phyloP scores from a whole-genome alignment of 2,113 vertebrate species.

The Mormyrus iriodes region DNA sequence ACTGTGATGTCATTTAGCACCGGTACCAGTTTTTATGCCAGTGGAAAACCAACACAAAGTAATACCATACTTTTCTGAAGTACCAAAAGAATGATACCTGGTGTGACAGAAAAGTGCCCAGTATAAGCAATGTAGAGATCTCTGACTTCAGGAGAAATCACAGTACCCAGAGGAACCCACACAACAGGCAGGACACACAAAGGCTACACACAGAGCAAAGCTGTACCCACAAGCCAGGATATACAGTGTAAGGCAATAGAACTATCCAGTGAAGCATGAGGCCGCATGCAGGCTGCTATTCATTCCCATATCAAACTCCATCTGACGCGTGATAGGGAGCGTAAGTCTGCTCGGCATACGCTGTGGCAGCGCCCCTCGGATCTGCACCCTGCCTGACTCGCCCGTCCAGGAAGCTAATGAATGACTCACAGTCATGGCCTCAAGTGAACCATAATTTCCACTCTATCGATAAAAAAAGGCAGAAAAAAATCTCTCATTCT shows the following conservation, averaged over 20 bases:
- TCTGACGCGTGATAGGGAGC: not conserved
- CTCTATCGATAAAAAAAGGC: not conserved
- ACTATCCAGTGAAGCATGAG: not conserved
- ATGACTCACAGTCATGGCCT: not conserved
- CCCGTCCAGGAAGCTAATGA: not conserved
- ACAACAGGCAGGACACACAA: not conserved
- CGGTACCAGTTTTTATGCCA: not conserved
- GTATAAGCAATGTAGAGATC: not conserved
- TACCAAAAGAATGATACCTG: not conserved
- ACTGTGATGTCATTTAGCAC: not conserved
- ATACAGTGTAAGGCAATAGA: not conserved
- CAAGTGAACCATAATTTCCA: slow-evolving; percentile 6
- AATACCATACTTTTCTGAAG: not conserved
- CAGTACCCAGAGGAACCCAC: not conserved
- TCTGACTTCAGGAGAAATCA: not conserved
- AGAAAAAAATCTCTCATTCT: not conserved
- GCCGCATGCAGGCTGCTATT: not conserved
- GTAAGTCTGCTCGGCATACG: not conserved
- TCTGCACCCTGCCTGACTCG: not conserved
- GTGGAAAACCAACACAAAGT: not conserved
- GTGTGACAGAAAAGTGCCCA: not conserved
- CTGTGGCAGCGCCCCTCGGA: not conserved
- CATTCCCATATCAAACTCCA: not conserved
- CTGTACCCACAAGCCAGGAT: not conserved
- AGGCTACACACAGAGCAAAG: not conserved